phyloP scores from a whole-genome alignment of 2,888 invertebrate species.

The Girardia tigrina region DNA sequence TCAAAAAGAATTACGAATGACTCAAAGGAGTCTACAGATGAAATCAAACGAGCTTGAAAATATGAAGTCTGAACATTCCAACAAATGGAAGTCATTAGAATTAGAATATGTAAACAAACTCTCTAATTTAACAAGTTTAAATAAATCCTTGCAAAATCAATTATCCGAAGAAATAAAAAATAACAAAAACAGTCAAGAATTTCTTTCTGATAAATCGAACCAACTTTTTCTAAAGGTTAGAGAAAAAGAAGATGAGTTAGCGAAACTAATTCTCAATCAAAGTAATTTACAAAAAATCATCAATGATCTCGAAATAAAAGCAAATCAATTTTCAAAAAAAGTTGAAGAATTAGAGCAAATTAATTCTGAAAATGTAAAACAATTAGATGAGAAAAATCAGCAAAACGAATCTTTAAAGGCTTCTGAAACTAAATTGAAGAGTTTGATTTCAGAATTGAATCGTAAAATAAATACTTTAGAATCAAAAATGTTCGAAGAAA shows the following conservation, averaged over 20 bases:
- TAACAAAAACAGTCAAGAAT: neutral
- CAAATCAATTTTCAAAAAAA: neutral
- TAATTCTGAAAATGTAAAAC: neutral
- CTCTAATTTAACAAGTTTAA: neutral
- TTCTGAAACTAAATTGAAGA: neutral
- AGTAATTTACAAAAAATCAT: neutral
- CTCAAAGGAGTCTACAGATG: neutral
- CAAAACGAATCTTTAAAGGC: neutral
- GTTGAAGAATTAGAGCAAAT: neutral
- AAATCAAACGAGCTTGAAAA: neutral
- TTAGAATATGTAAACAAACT: constrained; percentile 12
- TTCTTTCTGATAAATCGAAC: neutral
- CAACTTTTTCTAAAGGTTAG: neutral
- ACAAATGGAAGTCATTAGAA: neutral
- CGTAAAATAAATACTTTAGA: neutral
- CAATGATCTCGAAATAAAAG: neutral
- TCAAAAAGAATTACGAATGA: neutral
- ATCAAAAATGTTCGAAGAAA: constrained; percentile 13
- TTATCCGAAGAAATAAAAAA: neutral
- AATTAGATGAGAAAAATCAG: neutral
- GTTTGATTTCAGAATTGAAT: neutral
- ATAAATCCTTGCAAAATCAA: neutral
- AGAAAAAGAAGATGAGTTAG: neutral
- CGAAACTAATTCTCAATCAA: neutral
- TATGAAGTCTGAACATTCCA: neutral